Base-by-base conservation (phyloP, 2,888 invertebrate genomes). In the Pemphredon lugubris region DNA sequence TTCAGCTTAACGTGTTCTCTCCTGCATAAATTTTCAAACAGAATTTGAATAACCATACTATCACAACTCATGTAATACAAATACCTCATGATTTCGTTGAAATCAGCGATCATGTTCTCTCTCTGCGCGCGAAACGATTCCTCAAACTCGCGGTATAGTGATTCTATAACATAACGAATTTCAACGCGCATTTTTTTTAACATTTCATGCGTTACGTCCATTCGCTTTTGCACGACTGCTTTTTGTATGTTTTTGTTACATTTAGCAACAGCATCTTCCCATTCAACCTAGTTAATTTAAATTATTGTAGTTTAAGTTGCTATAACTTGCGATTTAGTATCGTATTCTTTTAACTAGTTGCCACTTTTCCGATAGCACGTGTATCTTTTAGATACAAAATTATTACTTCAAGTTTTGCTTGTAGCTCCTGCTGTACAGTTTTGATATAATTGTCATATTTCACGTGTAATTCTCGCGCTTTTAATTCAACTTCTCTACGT, bases 81-180 rank as follows among this genome's bases (percentile, higher is more conserved):
- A 14, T 77, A 87, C 87, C 85, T 86, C 53, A 85, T 75, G 23
- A 85, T 86, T 39, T 78, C 73, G 73, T 87, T 87, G 30, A 87
- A 85, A 66, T 86, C 84, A 23, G 83, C 79, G 11, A 87, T 83
- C 68, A 86, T 84, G n/a, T 76, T 83, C 14, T 84, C 69, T 23
- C 70, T 81, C 58, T 84, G 74, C 4, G 74, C 76, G 2, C 57
- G 70, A 42, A 75, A 58, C 9, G 66, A 61, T 45, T 77, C 61
- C 6, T 86, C 77, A 57, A 86, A 84, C 23, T 84, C 78, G 16
- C 73, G 72, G 32, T 83, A 77, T 21, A 87, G 44, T 6, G 70
- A 70, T 18, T 57, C 65, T 3, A 86, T 65, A 4, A 84, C 60
- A 11, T 76, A 68, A 21, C 66, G 69, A 14, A 85, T 78, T 73